Conservation (phyloP, 2,888 invertebrate genomes). For the Gymnosoma rotundatum region DNA sequence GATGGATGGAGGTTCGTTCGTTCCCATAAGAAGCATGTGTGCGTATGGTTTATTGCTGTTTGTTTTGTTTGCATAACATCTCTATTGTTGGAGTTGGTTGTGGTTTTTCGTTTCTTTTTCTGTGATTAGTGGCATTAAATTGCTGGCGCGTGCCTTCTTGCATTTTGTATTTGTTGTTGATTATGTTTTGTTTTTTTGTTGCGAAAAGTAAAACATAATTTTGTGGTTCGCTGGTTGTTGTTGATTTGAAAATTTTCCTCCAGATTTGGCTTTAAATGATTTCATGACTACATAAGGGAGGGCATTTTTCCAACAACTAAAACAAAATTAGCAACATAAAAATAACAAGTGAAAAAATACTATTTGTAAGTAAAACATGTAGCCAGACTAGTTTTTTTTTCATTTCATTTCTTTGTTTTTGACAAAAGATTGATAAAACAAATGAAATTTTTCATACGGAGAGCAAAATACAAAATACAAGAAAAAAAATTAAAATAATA, state of each 20-base stretch:
- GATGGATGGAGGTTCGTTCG: neutral
- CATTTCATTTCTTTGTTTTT: conserved; percentile 22
- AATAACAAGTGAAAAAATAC: conserved; percentile 10
- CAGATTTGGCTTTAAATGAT: conserved; percentile 45
- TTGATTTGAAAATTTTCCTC: conserved; percentile 6
- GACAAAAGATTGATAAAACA: conserved; percentile 32
- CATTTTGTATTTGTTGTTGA: conserved; percentile 38
- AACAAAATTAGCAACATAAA: neutral
- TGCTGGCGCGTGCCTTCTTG: conserved; percentile 67
- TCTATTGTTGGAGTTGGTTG: conserved; percentile 17
- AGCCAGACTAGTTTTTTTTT: conserved; percentile 55
- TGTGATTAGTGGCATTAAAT: conserved; percentile 66
- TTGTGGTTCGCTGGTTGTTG: conserved; percentile 50
- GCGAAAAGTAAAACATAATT: conserved; percentile 56
- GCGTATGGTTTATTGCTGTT: conserved; percentile 45
- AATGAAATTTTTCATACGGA: conserved; percentile 26
- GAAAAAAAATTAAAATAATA: conserved; percentile 40
- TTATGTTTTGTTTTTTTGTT: neutral
- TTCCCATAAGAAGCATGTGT: neutral
- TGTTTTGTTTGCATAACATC: conserved; percentile 48
- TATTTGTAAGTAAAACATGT: conserved; percentile 19
- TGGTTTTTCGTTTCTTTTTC: neutral
- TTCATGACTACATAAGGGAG: conserved; percentile 37
- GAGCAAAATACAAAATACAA: neutral
- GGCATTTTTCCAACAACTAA: conserved; percentile 21